Conservation (phyloP, 2,113 vertebrate species). For the Embiotoca jacksoni region DNA sequence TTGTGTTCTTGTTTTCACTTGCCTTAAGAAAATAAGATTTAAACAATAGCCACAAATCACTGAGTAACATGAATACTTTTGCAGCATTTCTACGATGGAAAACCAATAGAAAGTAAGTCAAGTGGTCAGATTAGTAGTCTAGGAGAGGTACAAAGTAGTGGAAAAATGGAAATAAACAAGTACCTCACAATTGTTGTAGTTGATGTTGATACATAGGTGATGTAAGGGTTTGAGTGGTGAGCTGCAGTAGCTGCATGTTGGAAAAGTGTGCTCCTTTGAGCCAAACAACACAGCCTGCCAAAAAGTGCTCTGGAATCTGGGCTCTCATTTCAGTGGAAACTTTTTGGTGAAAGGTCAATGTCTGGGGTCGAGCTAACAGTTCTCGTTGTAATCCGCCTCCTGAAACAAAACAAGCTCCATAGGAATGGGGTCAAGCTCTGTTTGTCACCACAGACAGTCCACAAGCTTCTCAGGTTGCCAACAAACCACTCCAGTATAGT, state of each 20-base stretch:
- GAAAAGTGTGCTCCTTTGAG: constrained; percentile 38
- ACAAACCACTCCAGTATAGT: not conserved
- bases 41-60: no score
- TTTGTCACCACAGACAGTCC: constrained; percentile 10
- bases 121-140: no score
- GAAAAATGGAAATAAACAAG: no score
- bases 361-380: not conserved
- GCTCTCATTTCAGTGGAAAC: constrained; percentile 58
- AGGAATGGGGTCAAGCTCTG: constrained; percentile 41
- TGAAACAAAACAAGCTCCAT: constrained; percentile 41
- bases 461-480: not conserved
- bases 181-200: no score
- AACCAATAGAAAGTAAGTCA: no score
- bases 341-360: constrained; percentile 58
- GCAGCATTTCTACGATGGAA: no score
- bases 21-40: no score
- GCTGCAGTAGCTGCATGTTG: constrained; percentile 7
- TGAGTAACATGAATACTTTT: no score
- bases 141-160: no score
- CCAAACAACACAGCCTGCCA: constrained; percentile 39
- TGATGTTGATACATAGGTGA: not conserved
- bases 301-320: constrained; percentile 33
- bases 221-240: not conserved
- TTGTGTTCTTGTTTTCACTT: no score
- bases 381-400: constrained; percentile 19